Evolutionary conservation across 2,113 vertebrate genomes (phyloP), one percentile per base, ranked within the genome.

Genomic region (Theropithecus gelada): DNA sequence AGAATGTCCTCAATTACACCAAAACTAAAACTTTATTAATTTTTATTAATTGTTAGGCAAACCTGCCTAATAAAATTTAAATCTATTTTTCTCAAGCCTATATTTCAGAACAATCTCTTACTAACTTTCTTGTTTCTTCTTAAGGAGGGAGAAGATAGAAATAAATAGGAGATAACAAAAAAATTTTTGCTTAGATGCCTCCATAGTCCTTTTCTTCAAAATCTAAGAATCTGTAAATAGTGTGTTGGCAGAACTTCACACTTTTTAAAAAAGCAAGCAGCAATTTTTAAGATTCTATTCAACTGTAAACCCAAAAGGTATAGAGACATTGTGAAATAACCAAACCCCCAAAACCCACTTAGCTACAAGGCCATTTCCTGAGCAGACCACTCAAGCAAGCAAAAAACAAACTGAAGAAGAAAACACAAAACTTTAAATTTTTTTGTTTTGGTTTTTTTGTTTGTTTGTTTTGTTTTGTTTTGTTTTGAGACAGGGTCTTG

Each of bases 281-380:
- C 82, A 76, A 55, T 61, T 82, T 55, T 94, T 76, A 76, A 57
- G 89, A n/a, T 50, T 93, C 90, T 79, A 55, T 85, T 96, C 30
- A 68, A 70, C 43, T 95, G 68, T 97, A 92, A 95, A 96, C 90
- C 90, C 66, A 92, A 95, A 90, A 88, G 27, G 38, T 52, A 85
- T 5, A 94, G 82, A 81, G 96, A 88, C 27, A 61, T 22, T 25
- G 3, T 92, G 73, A 97, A 97, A 94, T 85, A 93, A 73, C 75
- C 75, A 93, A 97, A 97, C 97, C 97, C 97, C 98, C 97, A 97
- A 97, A 97, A 94, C 97, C 75, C 93, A 96, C 82, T 83, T 92
- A 90, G 83, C 89, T 90, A 55, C 85, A 93, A 88, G 80, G 93
- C 76, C 40, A 93, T 97, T 98, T 98, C 97, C 98, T 98, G 95